A percentile compares a stretch with the other conserved stretches of the same genome.
phyloP scores from a whole-genome alignment of 2,888 invertebrate species.

The Periphyllus acericola region DNA sequence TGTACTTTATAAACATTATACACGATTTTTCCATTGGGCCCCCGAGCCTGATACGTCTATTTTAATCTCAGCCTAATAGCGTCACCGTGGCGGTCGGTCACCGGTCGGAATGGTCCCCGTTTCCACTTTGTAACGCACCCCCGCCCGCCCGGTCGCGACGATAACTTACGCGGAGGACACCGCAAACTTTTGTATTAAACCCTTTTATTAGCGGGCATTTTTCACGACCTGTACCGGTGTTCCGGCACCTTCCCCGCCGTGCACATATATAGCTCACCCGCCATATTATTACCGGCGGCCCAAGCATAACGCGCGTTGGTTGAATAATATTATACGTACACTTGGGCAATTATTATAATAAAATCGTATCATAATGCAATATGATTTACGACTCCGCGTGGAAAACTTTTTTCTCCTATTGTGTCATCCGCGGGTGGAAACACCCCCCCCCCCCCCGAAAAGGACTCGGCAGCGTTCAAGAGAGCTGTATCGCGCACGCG shows the following conservation, averaged over 20 bases:
- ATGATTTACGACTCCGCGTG: constrained; percentile 5
- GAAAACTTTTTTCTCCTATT: constrained; percentile 11
- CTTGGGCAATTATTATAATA: neutral
- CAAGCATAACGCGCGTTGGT: neutral
- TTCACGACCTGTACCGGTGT: neutral
- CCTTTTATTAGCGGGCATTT: constrained; percentile 11
- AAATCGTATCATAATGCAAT: neutral
- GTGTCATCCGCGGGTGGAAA: neutral
- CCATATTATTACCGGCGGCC: neutral
- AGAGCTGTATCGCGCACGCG: neutral
- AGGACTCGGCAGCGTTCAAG: neutral
- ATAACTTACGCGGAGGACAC: neutral
- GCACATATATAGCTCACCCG: neutral
- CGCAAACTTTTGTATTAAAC: neutral
- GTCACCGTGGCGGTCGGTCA: neutral
- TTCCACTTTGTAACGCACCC: neutral
- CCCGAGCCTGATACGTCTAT: neutral
- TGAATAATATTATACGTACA: neutral
- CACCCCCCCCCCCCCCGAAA: too few relatives aligned
- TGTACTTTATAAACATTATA: neutral
- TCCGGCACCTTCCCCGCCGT: too few relatives aligned
- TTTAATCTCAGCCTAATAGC: neutral
- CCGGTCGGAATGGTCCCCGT: neutral
- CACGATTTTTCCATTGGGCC: too few relatives aligned
- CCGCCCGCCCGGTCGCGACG: neutral